phyloP scores from a whole-genome alignment of 2,797 vertebrate genomes.

The Rhabdophis nuchalis region DNA sequence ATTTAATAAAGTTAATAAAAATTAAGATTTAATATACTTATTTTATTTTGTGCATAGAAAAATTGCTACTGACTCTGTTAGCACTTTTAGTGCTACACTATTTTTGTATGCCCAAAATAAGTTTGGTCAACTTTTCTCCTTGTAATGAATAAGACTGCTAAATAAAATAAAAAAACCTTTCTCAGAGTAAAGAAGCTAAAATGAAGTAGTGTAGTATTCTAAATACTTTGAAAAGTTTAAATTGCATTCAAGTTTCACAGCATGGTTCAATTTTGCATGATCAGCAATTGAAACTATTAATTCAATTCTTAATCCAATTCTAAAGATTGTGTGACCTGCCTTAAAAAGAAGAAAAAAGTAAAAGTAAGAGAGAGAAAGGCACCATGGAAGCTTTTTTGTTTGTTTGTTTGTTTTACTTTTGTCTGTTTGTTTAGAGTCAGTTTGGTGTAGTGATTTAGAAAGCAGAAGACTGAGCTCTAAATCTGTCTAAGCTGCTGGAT shows the following conservation, averaged over 20 bases:
- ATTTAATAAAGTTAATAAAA: background rate
- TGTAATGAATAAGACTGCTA: background rate
- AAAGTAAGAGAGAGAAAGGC: background rate
- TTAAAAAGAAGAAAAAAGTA: background rate
- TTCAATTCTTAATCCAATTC: background rate
- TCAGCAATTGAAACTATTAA: background rate
- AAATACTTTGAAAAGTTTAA: background rate
- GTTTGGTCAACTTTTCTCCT: background rate
- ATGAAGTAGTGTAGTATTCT: background rate
- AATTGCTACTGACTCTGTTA: background rate
- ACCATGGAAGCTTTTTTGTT: background rate
- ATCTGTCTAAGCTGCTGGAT: background rate
- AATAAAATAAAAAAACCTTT: background rate
- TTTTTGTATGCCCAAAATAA: background rate
- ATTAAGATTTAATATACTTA: background rate
- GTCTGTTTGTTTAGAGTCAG: background rate
- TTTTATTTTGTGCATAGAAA: background rate
- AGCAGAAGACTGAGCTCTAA: background rate
- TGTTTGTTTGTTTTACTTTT: background rate
- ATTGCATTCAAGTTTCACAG: background rate
- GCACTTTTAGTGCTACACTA: background rate
- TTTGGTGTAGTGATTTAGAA: background rate
- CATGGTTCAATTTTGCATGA: background rate
- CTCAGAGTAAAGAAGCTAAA: background rate
- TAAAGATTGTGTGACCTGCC: background rate